Evolutionary conservation across 2,888 invertebrate genomes (phyloP), one percentile per base, ranked within the genome.

Genomic region (Lottia gigantea): DNA sequence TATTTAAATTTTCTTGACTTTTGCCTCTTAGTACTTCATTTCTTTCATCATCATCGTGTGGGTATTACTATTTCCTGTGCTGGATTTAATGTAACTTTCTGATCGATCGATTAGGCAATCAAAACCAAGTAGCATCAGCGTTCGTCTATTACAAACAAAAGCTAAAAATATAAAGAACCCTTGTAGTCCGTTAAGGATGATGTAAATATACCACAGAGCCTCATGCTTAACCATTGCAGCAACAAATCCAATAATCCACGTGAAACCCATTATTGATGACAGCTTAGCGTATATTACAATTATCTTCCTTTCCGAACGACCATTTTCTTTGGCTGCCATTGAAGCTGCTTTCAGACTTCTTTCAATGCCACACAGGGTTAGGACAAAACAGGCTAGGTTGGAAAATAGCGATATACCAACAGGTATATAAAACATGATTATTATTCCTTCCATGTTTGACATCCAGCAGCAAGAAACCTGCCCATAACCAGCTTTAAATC

Each of bases 171-270:
- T 71, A 62, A 70, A 68, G 55, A 65, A 46, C 2, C 73, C 73
- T 45, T 73, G 73, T 14, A 68, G 62, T 1, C 73, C 71, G 66
- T 73, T 73, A 25, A 71, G 63, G 45, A 73, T 23, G 62, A 73
- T 68, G 66, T 70, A 73, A 16, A 67, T 62, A 64, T 71, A 73
- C 70, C 73, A 71, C 46, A 73, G 16, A 19, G 46, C 68, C 11
- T 26, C 40, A 47, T 46, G 25, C 11, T 49, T 46, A 0, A 68
- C 62, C 47, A 71, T 68, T 14, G 71, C 68, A 6, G 73, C 73
- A n/a, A 61, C 63, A 66, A 73, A 73, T 23, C 73, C 67, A 23
- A 67, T 65, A 16, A 26, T 49, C 71, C 73, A 73, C 3, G 73
- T 70, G 46, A 73, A 49, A 12, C 71, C 73, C 68, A 71, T 73